Evolutionary conservation across 2,888 invertebrate genomes (phyloP).

Genomic region (Troilus luridus): DNA sequence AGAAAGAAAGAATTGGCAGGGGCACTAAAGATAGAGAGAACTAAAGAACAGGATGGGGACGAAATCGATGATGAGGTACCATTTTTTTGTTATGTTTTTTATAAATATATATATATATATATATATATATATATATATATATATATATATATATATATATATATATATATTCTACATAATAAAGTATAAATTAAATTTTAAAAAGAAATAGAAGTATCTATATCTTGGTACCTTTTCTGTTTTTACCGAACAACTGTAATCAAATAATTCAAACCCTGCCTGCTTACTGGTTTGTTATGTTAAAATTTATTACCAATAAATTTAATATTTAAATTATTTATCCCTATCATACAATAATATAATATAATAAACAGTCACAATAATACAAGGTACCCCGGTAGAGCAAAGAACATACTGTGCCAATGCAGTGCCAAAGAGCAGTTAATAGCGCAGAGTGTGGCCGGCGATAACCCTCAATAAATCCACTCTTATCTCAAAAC

Average conservation of each 20-base stretch:
- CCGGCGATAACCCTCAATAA: conserved; percentile 3
- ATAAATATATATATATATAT: too few relatives aligned
- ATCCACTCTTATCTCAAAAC: conserved; percentile 27
- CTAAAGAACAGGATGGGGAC: not conserved
- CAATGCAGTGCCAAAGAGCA: not conserved
- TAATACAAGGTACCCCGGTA: not conserved
- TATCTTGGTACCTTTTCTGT: too few relatives aligned
- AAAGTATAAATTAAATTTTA: too few relatives aligned
- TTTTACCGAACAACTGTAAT: too few relatives aligned
- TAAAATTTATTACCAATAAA: not conserved
- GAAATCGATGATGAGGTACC: too few relatives aligned
- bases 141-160: too few relatives aligned
- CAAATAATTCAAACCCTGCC: too few relatives aligned
- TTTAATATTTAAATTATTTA: not conserved
- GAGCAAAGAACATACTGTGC: not conserved
- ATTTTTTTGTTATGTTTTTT: too few relatives aligned
- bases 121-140: too few relatives aligned
- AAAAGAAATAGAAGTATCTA: too few relatives aligned
- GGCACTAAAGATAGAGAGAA: not conserved
- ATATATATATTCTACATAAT: too few relatives aligned
- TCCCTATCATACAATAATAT: not conserved
- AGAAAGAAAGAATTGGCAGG: not conserved
- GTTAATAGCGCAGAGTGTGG: conserved; percentile 18
- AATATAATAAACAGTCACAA: not conserved
- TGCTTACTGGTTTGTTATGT: too few relatives aligned